phyloP scores from a whole-genome alignment of 1,140 invertebrate species.

The Heliconius congener region DNA sequence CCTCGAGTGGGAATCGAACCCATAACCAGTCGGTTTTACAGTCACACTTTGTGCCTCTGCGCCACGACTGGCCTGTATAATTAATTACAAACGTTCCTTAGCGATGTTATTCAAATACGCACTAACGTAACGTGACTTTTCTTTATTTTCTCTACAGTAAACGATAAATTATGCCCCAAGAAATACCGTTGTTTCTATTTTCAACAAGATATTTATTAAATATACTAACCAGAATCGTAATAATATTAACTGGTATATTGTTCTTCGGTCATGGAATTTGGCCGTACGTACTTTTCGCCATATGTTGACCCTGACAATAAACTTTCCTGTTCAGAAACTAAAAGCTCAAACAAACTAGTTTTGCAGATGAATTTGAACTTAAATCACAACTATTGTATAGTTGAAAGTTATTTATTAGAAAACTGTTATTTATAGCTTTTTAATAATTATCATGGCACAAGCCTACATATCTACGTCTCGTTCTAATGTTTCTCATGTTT shows the following conservation, averaged over 20 bases:
- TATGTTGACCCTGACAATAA: constrained; percentile 77
- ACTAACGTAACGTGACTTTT: neutral
- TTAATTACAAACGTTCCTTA: too few relatives aligned
- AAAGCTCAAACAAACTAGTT: constrained; percentile 14
- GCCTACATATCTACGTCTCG: constrained; percentile 48
- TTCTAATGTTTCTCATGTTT: constrained; percentile 67
- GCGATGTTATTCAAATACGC: too few relatives aligned
- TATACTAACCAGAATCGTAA: constrained; percentile 16
- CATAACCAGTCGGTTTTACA: too few relatives aligned
- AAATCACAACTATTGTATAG: constrained; percentile 28
- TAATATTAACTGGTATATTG: constrained; percentile 28
- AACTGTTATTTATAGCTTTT: constrained; percentile 28
- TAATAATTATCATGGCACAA: constrained; percentile 30
- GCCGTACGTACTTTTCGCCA: constrained; percentile 64
- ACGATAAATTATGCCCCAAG: neutral
- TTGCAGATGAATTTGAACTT: constrained; percentile 30
- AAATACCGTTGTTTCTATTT: neutral
- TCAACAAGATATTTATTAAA: neutral
- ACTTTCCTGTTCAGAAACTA: constrained; percentile 34
- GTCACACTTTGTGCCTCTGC: too few relatives aligned
- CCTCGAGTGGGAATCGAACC: too few relatives aligned
- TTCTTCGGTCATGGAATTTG: constrained; percentile 61
- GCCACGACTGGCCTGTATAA: too few relatives aligned
- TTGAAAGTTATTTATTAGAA: constrained; percentile 30
- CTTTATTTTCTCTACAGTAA: neutral